These are phyloP conservation scores for Elysia chlorotica DNA, from an alignment of 1,140 invertebrate species.

Conservation along the genomic window DNA sequence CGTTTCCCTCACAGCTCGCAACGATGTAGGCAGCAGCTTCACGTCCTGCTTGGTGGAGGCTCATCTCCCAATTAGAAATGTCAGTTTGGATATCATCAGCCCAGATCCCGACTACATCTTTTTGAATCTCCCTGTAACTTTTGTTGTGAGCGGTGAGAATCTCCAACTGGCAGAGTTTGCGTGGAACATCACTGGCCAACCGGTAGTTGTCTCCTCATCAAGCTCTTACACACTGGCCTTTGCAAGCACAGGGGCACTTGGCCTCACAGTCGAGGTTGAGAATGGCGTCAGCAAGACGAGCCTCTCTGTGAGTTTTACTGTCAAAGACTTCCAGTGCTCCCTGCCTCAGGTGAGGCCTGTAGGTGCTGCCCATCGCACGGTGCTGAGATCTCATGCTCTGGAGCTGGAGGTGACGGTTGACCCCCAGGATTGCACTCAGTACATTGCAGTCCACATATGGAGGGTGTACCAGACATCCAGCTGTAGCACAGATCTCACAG, in stretches of 20 bases:
- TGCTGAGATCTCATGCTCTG: constrained; percentile 27
- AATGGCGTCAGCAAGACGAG: constrained; percentile 32
- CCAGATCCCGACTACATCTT: constrained; percentile 25
- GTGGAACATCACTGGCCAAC: constrained; percentile 6
- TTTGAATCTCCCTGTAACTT: constrained; percentile 24
- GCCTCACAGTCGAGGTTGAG: constrained; percentile 24
- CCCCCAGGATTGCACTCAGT: constrained; percentile 32
- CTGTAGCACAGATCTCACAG: constrained; percentile 16
- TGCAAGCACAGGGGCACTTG: constrained; percentile 24
- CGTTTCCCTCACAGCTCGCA: constrained; percentile 17
- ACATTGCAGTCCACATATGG: constrained; percentile 40
- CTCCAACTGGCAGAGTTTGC: constrained; percentile 13
- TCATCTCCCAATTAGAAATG: constrained; percentile 4
- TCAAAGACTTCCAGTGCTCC: constrained; percentile 37
- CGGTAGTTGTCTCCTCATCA: too few relatives aligned
- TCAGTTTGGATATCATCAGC: background rate
- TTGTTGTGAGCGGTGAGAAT: constrained; percentile 13
- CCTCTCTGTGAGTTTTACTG: constrained; percentile 25
- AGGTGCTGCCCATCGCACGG: constrained; percentile 20
- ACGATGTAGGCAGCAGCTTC: constrained; percentile 7
- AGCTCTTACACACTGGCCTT: background rate
- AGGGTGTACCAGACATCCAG: constrained; percentile 26
- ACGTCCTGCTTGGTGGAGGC: constrained; percentile 2
- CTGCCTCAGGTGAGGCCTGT: constrained; percentile 30
- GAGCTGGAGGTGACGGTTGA: constrained; percentile 39